Evolutionary conservation across 2,113 vertebrate species (phyloP), one percentile per base, ranked within the genome.

Genomic region (Scytalopus superciliaris): DNA sequence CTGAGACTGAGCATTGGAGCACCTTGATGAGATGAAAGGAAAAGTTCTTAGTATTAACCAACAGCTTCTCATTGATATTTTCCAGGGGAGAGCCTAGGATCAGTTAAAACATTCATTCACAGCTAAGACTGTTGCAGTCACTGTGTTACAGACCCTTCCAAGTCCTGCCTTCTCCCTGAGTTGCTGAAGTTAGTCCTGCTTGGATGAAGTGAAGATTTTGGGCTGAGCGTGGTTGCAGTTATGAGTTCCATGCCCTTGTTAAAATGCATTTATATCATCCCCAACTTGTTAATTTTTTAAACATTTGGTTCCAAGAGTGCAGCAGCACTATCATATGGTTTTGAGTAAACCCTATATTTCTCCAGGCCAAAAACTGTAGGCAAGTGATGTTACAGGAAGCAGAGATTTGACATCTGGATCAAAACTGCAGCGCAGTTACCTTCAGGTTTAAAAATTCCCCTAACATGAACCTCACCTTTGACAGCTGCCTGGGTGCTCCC

Each of bases 361-460:
- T 84, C 70, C 75, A 91, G 84, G 92, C 90, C 52, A 59, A 92
- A 78, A 59, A 27, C 89, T 74, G 64, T 6, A 94, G 92, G 95
- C 93, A 89, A 87, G 52, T 52, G 76, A 56, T 96, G 95, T 86
- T 74, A 40, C 73, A 91, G 91, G 91, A 96, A 82, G 86, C 89
- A 94, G 94, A 89, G 89, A 74, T 92, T 67, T 90, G 86, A 92
- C 97, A 95, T 95, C 96, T 96, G 95, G 94, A 93, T 83, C 87
- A 40, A 90, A 96, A 94, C 66, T 76, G 80, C 69, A 73, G 7
- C 4, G 19, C 19, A 7, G 47, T 89, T 88, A 37, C 69, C 81
- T 89, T 64, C 53, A 56, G 30, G 87, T 85, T 89, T 44, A 11
- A 70, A 64, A 64, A 30, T 13, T 45, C 85, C 87, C 87, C 86